These are phyloP conservation scores for Chymomyza fuscimana DNA, from an alignment of 2,888 invertebrate species.

Conservation along the genomic window DNA sequence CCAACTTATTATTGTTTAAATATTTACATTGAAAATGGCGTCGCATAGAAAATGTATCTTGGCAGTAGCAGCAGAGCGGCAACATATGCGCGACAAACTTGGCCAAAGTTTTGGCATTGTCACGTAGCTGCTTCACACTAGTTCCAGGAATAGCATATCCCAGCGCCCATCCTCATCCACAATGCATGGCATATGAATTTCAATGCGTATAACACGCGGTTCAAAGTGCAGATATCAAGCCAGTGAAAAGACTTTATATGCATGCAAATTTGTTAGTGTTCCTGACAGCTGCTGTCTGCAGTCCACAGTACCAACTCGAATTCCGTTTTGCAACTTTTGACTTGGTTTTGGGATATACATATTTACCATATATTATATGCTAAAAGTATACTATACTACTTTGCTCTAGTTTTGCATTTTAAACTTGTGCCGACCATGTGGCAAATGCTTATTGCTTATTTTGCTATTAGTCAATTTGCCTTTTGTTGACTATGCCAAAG, in stretches of 20 bases:
- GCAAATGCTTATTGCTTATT: constrained; percentile 36
- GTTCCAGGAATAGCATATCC: not conserved
- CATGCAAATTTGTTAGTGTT: constrained; percentile 33
- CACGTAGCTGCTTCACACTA: constrained; percentile 49
- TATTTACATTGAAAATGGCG: constrained; percentile 63
- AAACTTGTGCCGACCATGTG: constrained; percentile 13
- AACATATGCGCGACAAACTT: constrained; percentile 60
- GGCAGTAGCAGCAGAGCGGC: constrained; percentile 18
- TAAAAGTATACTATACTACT: not conserved
- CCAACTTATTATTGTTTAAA: constrained; percentile 74
- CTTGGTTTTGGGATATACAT: not conserved
- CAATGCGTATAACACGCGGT: constrained; percentile 18
- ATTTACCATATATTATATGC: not conserved
- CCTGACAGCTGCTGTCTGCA: constrained; percentile 31
- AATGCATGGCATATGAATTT: constrained; percentile 32
- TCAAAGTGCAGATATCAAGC: not conserved
- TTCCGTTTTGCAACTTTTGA: constrained; percentile 32
- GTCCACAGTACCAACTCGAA: constrained; percentile 28
- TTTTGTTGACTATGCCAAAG: constrained; percentile 22
- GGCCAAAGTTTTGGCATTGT: constrained; percentile 60
- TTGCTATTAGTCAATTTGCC: constrained; percentile 59
- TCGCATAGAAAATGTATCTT: not conserved
- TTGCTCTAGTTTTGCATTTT: constrained; percentile 10
- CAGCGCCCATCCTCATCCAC: not conserved
- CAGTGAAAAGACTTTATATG: not conserved